Evolutionary conservation across 2,888 invertebrate species (phyloP).

Genomic region (Orchesella flavescens): DNA sequence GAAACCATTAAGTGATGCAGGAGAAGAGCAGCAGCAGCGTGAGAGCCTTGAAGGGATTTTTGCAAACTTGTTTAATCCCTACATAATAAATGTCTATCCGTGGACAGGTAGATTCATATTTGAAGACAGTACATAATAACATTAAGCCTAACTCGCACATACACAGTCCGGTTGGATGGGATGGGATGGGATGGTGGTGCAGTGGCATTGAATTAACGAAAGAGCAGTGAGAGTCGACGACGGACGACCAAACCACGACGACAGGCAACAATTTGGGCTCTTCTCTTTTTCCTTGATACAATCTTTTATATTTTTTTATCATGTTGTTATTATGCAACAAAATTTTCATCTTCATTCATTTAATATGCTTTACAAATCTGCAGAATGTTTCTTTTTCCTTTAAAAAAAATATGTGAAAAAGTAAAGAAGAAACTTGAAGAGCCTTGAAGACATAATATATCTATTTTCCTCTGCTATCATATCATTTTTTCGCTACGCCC

Average conservation of each 20-base stretch:
- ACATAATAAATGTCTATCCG: too few species aligned
- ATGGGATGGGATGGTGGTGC: too few species aligned
- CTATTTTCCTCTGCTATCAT: conserved; percentile 21
- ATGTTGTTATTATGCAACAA: conserved; percentile 1
- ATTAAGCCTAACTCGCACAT: too few species aligned
- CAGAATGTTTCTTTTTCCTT: conserved; percentile 14
- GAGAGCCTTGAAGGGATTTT: conserved; percentile 62
- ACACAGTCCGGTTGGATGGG: too few species aligned
- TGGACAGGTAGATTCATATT: too few species aligned
- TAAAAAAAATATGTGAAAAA: conserved; percentile 32
- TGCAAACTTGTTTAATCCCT: conserved; percentile 63
- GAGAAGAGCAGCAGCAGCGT: conserved; percentile 34
- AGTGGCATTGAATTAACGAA: too few species aligned
- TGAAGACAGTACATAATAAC: too few species aligned
- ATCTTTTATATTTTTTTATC: not conserved
- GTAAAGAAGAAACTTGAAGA: conserved; percentile 47
- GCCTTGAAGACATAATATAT: conserved; percentile 59
- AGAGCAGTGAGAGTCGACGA: too few species aligned
- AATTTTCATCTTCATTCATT: not conserved
- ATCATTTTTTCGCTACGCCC: conserved; percentile 40
- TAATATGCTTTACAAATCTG: conserved; percentile 2
- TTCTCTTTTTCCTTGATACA: too few species aligned
- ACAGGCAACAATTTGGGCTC: too few species aligned
- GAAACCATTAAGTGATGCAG: not conserved
- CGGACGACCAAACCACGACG: too few species aligned